A percentile compares a stretch with the other conserved stretches of the same genome.
Evolutionary conservation across 2,113 vertebrate species (phyloP).

Genomic region (Mustela lutreola): DNA sequence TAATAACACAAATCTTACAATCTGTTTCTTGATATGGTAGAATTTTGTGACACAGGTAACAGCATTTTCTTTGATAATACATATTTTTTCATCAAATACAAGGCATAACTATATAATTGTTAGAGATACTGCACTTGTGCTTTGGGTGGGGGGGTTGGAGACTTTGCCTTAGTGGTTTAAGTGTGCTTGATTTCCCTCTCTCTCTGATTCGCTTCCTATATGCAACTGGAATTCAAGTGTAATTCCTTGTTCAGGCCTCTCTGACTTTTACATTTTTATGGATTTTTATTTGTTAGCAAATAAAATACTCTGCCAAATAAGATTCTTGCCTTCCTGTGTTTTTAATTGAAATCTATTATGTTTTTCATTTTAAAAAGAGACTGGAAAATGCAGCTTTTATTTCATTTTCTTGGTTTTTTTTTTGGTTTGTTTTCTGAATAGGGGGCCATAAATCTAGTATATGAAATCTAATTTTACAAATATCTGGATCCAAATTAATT

Average conservation of each 20-base stretch:
- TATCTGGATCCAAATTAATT: neutral
- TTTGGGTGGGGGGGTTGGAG: neutral
- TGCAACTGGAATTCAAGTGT: neutral
- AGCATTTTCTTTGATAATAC: neutral
- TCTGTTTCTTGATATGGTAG: neutral
- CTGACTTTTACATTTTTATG: neutral
- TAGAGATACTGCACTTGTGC: neutral
- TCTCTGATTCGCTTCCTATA: neutral
- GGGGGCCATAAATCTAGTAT: neutral
- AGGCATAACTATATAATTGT: neutral
- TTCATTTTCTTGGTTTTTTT: neutral
- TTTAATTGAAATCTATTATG: neutral
- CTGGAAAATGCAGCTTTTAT: neutral
- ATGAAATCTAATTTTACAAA: neutral
- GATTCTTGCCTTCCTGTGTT: neutral
- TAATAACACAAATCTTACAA: neutral
- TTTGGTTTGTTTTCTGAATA: neutral
- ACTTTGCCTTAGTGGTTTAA: neutral
- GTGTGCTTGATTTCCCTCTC: neutral
- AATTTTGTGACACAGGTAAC: neutral
- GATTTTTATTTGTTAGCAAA: neutral
- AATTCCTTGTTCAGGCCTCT: neutral
- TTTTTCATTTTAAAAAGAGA: neutral
- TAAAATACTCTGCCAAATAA: neutral
- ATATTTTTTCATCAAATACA: neutral